Evolutionary conservation across 2,797 vertebrate genomes (phyloP).

Genomic region (Gymnothorax javanicus): DNA sequence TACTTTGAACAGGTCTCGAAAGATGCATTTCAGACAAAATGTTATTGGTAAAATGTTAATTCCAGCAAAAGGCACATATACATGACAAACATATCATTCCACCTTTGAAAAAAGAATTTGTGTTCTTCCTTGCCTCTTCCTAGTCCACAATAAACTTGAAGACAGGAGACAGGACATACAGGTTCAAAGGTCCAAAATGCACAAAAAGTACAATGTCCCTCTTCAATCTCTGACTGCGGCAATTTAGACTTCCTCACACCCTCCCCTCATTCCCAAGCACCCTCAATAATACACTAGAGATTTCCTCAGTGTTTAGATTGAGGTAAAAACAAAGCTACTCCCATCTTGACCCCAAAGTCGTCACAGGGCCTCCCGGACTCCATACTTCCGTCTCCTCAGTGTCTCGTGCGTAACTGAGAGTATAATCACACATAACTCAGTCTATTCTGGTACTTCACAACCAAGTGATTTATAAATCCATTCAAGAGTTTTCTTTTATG

Average conservation of each 20-base stretch:
- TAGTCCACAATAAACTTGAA: not conserved
- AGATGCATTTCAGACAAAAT: not conserved
- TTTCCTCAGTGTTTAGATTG: conserved; percentile 1
- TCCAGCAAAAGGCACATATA: not conserved
- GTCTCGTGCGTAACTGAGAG: conserved; percentile 37
- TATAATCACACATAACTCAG: conserved; percentile 44
- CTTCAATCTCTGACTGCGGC: not conserved
- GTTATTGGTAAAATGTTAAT: not conserved
- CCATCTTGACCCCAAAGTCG: conserved; percentile 49
- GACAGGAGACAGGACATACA: conserved; percentile 7
- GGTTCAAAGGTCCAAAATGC: conserved; percentile 3
- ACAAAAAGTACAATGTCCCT: not conserved
- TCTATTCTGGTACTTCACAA: conserved; percentile 3
- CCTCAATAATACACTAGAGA: not conserved
- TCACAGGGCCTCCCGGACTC: conserved; percentile 50
- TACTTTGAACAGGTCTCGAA: not conserved
- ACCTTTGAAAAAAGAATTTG: not conserved
- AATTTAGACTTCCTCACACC: conserved; percentile 7
- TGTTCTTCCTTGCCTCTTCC: not conserved
- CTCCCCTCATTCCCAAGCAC: not conserved
- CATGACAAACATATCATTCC: not conserved
- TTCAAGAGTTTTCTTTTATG: not conserved
- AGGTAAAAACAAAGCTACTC: conserved; percentile 27
- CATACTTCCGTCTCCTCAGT: conserved; percentile 46
- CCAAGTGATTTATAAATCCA: not conserved